phyloP scores from a whole-genome alignment of 2,797 vertebrate species.

The Xenops minutus region DNA sequence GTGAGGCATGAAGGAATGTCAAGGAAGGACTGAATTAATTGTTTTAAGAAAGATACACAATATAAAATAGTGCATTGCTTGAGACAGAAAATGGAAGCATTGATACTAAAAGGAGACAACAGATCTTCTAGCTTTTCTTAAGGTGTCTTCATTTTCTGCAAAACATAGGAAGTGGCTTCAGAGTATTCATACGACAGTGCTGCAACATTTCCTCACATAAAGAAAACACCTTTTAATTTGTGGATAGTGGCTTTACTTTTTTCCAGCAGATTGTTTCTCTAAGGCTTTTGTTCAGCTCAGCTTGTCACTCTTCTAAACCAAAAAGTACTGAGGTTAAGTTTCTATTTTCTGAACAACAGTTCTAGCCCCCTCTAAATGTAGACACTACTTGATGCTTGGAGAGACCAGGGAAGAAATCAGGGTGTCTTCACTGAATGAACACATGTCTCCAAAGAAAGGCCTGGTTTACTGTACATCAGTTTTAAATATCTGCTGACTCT shows the following conservation, averaged over 20 bases:
- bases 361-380: not conserved
- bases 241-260: not conserved
- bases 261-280: not conserved
- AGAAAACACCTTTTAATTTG: not conserved
- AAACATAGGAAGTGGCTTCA: not conserved
- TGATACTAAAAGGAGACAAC: not conserved
- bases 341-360: not conserved
- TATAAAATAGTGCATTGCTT: not conserved
- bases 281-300: not conserved
- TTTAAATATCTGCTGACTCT: not conserved
- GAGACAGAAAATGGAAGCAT: not conserved
- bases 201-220: not conserved
- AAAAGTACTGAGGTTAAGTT: not conserved
- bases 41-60: not conserved
- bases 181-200: not conserved
- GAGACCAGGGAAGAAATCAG: not conserved
- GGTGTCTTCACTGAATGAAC: not conserved
- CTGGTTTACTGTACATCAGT: not conserved
- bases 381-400: not conserved
- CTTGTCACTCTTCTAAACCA: not conserved
- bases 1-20: not conserved
- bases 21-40: not conserved
- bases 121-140: not conserved
- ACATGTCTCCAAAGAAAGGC: fast-evolving
- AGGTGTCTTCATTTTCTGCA: not conserved